phyloP scores from a whole-genome alignment of 35 echinoderm and acorn worm species.

The Apostichopus parvimensis region DNA sequence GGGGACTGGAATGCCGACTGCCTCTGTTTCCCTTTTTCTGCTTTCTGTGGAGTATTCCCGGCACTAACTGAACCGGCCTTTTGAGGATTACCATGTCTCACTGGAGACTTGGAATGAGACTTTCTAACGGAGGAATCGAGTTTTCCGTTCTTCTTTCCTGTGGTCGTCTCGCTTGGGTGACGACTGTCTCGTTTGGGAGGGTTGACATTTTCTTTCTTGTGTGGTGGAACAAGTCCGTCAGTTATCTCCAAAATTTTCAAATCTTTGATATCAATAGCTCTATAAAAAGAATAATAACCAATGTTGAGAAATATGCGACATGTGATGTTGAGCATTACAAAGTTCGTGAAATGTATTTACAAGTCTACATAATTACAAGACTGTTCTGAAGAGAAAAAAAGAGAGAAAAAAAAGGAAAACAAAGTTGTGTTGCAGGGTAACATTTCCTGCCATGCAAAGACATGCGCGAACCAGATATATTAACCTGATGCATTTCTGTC shows the following conservation, averaged over 20 bases:
- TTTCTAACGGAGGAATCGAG: neutral
- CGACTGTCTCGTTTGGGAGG: neutral
- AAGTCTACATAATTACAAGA: no score
- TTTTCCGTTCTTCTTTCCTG: slow-evolving; percentile 19
- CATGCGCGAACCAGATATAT: no score
- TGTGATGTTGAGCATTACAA: no score
- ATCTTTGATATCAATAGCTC: slow-evolving; percentile 61
- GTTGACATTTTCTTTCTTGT: slow-evolving; percentile 49
- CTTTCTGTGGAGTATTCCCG: slow-evolving; percentile 44
- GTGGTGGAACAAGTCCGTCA: neutral
- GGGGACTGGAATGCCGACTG: slow-evolving; percentile 33
- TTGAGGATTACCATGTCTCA: neutral
- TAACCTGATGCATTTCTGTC: no score
- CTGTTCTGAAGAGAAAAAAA: no score
- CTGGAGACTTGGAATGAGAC: slow-evolving; percentile 44
- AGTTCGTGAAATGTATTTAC: no score
- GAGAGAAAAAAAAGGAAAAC: no score
- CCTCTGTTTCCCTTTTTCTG: slow-evolving; percentile 35
- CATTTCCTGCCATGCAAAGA: no score
- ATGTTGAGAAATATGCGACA: neutral
- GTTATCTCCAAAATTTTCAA: slow-evolving; percentile 56
- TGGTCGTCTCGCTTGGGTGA: slow-evolving; percentile 9
- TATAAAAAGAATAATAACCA: neutral
- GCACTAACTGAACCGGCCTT: slow-evolving; percentile 31
- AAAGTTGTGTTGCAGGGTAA: no score